Percentiles rank a stretch among this genome's conserved stretches.
phyloP scores from a whole-genome alignment of 2,113 vertebrate species.

The Oreochromis niloticus region DNA sequence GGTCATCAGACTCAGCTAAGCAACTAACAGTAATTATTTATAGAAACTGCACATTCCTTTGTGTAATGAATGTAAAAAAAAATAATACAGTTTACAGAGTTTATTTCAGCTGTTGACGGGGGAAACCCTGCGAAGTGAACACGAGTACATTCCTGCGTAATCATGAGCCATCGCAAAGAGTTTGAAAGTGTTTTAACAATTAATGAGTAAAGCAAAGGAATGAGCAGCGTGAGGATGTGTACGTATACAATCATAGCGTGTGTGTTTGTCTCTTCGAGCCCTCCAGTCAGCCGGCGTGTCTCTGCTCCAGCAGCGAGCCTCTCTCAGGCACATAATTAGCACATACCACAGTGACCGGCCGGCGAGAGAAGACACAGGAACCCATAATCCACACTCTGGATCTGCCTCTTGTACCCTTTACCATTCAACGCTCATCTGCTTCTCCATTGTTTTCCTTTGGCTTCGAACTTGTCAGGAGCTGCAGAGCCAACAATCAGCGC shows the following conservation, averaged over 20 bases:
- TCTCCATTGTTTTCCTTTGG: slow-evolving; percentile 42
- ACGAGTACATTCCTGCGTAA: neutral
- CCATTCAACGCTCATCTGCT: neutral
- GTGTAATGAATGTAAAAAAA: neutral
- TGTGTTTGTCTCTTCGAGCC: slow-evolving; percentile 1
- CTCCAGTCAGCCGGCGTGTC: slow-evolving; percentile 17
- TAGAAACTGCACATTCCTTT: neutral
- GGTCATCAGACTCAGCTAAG: neutral
- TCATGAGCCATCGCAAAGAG: neutral
- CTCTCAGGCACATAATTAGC: slow-evolving; percentile 53
- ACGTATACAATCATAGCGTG: neutral
- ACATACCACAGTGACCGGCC: slow-evolving; percentile 28
- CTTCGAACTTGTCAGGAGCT: neutral
- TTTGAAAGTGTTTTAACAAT: neutral
- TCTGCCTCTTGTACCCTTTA: neutral
- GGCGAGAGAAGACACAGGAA: slow-evolving; percentile 21
- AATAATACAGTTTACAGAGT: neutral
- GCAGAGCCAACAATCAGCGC: neutral
- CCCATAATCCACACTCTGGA: slow-evolving; percentile 39
- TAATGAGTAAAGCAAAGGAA: neutral
- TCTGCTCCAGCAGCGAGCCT: slow-evolving; percentile 10
- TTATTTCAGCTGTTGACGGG: neutral
- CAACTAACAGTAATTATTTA: neutral
- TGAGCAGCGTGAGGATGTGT: neutral
- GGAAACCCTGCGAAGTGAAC: neutral